Conservation (phyloP, 2,113 vertebrate species). For the Tauraco erythrolophus region DNA sequence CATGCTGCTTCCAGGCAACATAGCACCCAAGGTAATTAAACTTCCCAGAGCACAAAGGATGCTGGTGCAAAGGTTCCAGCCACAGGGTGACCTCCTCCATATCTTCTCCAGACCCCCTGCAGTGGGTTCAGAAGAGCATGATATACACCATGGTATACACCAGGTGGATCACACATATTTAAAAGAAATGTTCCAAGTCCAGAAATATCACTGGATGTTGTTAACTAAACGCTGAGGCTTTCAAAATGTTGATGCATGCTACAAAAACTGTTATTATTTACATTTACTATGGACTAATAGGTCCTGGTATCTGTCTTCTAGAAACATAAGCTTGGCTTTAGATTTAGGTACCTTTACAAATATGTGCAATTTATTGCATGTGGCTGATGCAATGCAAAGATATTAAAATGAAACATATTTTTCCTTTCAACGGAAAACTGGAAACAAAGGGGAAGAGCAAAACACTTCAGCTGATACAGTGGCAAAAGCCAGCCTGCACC, state of each 20-base stretch:
- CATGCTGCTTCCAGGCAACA: neutral
- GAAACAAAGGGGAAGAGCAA: neutral
- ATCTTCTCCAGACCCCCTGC: fast-evolving
- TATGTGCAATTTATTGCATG: neutral
- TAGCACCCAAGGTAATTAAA: neutral
- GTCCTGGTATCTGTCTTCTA: neutral
- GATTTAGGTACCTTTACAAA: neutral
- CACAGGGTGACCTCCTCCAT: fast-evolving
- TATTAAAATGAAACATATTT: neutral
- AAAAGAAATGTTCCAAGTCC: neutral
- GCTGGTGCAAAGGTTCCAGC: neutral
- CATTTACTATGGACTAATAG: neutral
- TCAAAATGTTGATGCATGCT: neutral
- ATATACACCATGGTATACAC: neutral
- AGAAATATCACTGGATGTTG: neutral
- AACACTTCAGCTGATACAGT: neutral
- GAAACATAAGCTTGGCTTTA: neutral
- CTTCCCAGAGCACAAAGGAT: neutral
- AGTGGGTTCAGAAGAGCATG: neutral
- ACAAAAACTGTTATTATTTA: neutral
- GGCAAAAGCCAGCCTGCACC: neutral
- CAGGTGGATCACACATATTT: neutral
- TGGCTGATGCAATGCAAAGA: neutral
- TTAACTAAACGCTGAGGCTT: neutral
- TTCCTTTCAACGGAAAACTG: neutral